A percentile compares a stretch with the other conserved stretches of the same genome.
phyloP scores from a whole-genome alignment of 2,888 invertebrate species.

The Parnassius smintheus region DNA sequence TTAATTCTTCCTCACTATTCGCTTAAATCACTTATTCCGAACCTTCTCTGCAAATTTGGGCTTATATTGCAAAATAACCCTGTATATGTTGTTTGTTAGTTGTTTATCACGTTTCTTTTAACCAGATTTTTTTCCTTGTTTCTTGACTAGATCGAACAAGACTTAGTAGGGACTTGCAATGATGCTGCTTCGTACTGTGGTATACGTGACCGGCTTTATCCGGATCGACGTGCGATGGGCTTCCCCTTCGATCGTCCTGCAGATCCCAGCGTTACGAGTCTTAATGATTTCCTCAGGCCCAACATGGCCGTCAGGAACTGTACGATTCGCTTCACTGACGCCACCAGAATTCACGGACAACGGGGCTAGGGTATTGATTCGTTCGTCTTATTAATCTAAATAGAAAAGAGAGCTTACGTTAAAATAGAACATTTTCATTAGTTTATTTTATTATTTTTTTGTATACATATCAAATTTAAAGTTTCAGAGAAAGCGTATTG shows the following conservation, averaged over 20 bases:
- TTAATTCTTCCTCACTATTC: no score
- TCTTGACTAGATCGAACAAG: constrained; percentile 57
- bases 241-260: constrained; percentile 85
- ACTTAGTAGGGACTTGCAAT: constrained; percentile 58
- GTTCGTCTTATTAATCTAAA: not conserved
- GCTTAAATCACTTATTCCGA: no score
- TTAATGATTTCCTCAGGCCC: constrained; percentile 83
- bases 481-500: no score
- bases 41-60: no score
- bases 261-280: constrained; percentile 61
- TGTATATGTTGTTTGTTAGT: no score
- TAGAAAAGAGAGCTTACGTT: not conserved
- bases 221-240: constrained; percentile 82
- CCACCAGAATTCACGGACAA: constrained; percentile 55
- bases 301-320: constrained; percentile 84
- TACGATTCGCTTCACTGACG: constrained; percentile 77
- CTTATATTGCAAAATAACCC: no score
- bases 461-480: no score
- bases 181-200: constrained; percentile 82
- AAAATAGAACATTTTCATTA: not conserved
- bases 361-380: constrained; percentile 36
- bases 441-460: not conserved
- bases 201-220: constrained; percentile 79
- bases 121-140: no score
- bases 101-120: no score